A percentile compares a stretch with the other conserved stretches of the same genome.
Conservation (phyloP, 1,140 invertebrate species). For the Ruditapes philippinarum region DNA sequence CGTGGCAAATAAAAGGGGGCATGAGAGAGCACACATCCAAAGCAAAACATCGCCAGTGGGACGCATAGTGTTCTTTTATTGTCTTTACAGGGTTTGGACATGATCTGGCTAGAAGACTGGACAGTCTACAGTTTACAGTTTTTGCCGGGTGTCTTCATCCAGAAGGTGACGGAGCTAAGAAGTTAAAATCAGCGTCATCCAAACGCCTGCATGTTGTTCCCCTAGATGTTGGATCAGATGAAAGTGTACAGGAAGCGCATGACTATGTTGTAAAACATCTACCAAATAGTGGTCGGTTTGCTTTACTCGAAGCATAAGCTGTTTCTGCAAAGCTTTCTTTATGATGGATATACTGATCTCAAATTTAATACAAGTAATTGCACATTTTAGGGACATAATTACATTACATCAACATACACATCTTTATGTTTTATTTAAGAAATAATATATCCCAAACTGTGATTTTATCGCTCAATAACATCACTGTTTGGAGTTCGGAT, state of each 20-base stretch:
- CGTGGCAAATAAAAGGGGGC: too few species aligned
- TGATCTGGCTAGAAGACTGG: constrained; percentile 84
- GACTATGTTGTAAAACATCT: constrained; percentile 66
- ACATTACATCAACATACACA: too few species aligned
- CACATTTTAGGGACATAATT: not conserved
- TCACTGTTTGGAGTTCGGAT: too few species aligned
- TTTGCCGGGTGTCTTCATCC: constrained; percentile 90
- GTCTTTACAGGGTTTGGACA: constrained; percentile 81
- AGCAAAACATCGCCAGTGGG: too few species aligned
- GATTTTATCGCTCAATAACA: too few species aligned
- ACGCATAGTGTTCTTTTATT: too few species aligned
- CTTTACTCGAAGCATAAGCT: not conserved
- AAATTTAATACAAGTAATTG: not conserved
- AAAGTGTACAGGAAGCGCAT: constrained; percentile 67
- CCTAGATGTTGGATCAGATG: constrained; percentile 74
- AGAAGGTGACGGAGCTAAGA: constrained; percentile 84
- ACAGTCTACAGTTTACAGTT: constrained; percentile 85
- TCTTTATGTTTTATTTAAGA: too few species aligned
- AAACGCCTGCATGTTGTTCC: constrained; percentile 78
- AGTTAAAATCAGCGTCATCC: constrained; percentile 78
- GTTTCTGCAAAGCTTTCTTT: too few species aligned
- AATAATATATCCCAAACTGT: too few species aligned
- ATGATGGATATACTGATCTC: not conserved
- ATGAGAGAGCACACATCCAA: too few species aligned
- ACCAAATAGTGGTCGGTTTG: constrained; percentile 55